Percentiles rank a stretch among this genome's conserved stretches.
These are phyloP conservation scores for Leptonema lineaticorne DNA, from an alignment of 1,140 invertebrate genomes.

Conservation along the genomic window DNA sequence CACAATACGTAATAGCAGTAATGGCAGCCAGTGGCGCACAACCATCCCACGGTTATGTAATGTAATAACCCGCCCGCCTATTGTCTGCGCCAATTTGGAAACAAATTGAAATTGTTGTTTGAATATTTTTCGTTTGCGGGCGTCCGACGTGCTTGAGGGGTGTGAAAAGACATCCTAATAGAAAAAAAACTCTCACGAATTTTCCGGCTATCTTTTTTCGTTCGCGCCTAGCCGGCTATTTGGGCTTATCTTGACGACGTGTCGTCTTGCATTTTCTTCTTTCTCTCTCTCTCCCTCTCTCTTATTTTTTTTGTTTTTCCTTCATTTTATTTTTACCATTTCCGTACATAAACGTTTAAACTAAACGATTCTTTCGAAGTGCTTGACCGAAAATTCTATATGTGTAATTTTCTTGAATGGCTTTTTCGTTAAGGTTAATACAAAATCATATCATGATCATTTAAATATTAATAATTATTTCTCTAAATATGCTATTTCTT, in stretches of 20 bases:
- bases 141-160: neutral
- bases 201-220: conserved; percentile 27
- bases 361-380: neutral
- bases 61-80: conserved; percentile 42
- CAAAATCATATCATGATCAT: no score
- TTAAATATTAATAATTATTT: neutral
- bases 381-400: conserved; percentile 12
- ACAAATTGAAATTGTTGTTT: conserved; percentile 44
- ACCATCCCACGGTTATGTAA: conserved; percentile 38
- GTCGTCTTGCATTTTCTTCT: conserved; percentile 19
- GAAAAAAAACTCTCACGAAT: conserved; percentile 26
- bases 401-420: neutral
- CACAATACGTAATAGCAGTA: conserved; percentile 31
- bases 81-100: conserved; percentile 43
- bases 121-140: conserved; percentile 37
- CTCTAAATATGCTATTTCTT: neutral
- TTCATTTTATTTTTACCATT: conserved; percentile 33
- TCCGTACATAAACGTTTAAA: conserved; percentile 22
- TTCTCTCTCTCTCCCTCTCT: no score
- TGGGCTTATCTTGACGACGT: conserved; percentile 33
- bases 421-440: neutral
- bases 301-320: neutral
- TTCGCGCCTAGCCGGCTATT: conserved; percentile 21
- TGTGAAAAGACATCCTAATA: conserved; percentile 26
- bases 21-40: conserved; percentile 28